A percentile compares a stretch with the other conserved stretches of the same genome.
These are phyloP conservation scores for Yponomeuta sedellus DNA, from an alignment of 2,888 invertebrate species.

Conservation along the genomic window DNA sequence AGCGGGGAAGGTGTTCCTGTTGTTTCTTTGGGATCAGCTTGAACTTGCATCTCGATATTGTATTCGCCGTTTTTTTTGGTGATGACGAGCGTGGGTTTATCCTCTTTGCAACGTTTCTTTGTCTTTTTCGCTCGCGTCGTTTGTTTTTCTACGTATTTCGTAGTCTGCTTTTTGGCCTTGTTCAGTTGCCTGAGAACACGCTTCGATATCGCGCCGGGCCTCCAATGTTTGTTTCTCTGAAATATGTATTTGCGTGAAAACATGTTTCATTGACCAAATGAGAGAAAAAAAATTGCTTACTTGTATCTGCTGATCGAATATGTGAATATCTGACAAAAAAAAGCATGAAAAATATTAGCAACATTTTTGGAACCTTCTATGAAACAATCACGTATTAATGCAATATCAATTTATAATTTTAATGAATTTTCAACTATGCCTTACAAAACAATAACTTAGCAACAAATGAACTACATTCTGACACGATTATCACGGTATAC, in stretches of 20 bases:
- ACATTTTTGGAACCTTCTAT: too few relatives aligned
- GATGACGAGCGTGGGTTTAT: slow-evolving; percentile 51
- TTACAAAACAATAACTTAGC: background rate
- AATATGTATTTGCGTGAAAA: slow-evolving; percentile 4
- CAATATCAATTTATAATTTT: background rate
- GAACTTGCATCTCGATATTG: slow-evolving; percentile 49
- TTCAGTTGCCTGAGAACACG: slow-evolving; percentile 46
- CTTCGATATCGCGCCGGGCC: slow-evolving; percentile 59
- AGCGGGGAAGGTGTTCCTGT: slow-evolving; percentile 39
- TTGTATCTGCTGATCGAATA: background rate
- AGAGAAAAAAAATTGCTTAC: background rate
- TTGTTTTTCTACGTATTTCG: slow-evolving; percentile 23
- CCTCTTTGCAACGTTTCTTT: slow-evolving; percentile 38
- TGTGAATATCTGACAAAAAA: background rate
- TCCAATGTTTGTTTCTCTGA: slow-evolving; percentile 53
- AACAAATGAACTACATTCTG: background rate
- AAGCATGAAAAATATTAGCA: background rate
- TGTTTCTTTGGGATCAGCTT: slow-evolving; percentile 27
- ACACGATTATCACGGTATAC: slow-evolving; percentile 1
- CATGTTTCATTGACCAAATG: background rate
- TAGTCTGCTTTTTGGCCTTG: slow-evolving; percentile 37
- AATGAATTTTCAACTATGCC: background rate
- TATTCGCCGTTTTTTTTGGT: slow-evolving; percentile 54
- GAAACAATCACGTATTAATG: too few relatives aligned
- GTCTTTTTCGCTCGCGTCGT: slow-evolving; percentile 33